phyloP scores from a whole-genome alignment of 2,113 vertebrate genomes.

The Hypomesus transpacificus region DNA sequence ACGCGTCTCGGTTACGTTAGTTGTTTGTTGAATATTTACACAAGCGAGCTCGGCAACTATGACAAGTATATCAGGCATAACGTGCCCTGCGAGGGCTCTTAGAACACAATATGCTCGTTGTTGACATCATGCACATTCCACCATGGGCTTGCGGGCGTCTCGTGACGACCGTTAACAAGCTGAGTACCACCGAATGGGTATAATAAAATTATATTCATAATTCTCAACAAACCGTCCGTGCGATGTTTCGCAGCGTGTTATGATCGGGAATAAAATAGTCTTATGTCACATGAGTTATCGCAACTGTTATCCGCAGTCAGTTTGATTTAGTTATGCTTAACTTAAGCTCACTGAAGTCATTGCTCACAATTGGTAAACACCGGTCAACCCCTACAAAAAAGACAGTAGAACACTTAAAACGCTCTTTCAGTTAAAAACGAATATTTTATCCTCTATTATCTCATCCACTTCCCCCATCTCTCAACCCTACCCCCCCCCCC shows the following conservation, averaged over 20 bases:
- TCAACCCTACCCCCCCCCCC: neutral
- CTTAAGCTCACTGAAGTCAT: too few species aligned
- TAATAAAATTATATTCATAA: conserved; percentile 19
- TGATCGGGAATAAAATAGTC: too few species aligned
- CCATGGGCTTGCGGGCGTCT: conserved; percentile 1
- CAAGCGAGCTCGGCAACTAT: conserved; percentile 28
- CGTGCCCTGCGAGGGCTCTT: conserved; percentile 20
- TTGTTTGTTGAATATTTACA: conserved; percentile 29
- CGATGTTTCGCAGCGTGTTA: neutral
- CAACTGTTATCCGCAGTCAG: neutral
- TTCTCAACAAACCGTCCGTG: neutral
- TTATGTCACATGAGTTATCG: neutral
- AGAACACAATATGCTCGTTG: conserved; percentile 17
- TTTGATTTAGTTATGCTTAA: too few species aligned
- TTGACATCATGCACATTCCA: conserved; percentile 30
- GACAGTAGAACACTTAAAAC: too few species aligned
- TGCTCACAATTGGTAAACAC: too few species aligned
- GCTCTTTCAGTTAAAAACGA: too few species aligned
- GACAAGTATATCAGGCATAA: conserved; percentile 22
- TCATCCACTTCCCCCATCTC: neutral
- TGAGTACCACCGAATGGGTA: neutral
- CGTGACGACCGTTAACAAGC: conserved; percentile 19
- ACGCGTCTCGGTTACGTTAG: neutral
- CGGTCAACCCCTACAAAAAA: too few species aligned
- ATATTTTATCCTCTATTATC: too few species aligned